Conservation (phyloP, 2,888 invertebrate species). For the Theodoxus fluviatilis region DNA sequence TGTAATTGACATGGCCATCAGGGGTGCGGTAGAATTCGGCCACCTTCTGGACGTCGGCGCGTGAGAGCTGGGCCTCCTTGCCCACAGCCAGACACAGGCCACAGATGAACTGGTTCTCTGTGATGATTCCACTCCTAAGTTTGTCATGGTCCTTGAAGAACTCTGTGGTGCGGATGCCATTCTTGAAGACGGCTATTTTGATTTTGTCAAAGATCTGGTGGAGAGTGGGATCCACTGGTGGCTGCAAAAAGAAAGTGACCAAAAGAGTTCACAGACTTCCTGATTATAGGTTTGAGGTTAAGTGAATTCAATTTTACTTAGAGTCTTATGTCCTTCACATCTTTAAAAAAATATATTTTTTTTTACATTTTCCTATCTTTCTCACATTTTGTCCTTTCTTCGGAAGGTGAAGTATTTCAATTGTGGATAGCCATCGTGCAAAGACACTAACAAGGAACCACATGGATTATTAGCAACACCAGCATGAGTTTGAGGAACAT, state of each 20-base stretch:
- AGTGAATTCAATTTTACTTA: too few species aligned
- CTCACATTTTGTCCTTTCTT: too few species aligned
- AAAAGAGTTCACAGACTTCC: too few species aligned
- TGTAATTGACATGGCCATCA: conserved; percentile 62
- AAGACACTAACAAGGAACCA: too few species aligned
- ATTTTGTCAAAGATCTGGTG: conserved; percentile 64
- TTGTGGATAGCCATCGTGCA: too few species aligned
- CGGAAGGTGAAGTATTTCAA: too few species aligned
- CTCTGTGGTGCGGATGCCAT: conserved; percentile 62
- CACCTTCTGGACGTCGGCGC: conserved; percentile 62
- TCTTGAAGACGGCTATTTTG: conserved; percentile 60
- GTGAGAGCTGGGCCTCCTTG: conserved; percentile 62
- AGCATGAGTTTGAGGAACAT: too few species aligned
- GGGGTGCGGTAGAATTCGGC: conserved; percentile 60
- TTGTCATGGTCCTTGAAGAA: conserved; percentile 65
- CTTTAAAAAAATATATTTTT: too few species aligned
- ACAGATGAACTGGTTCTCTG: conserved; percentile 65
- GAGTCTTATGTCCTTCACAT: too few species aligned
- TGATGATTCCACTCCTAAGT: conserved; percentile 61
- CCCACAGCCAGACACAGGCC: conserved; percentile 62
- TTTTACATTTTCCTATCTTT: too few species aligned
- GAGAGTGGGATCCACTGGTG: conserved; percentile 53
- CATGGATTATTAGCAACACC: too few species aligned
- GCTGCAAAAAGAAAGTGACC: conserved; percentile 42
- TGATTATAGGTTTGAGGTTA: too few species aligned